Base-by-base conservation (phyloP, 2,888 invertebrate species). In the Heteropelma amictum region DNA sequence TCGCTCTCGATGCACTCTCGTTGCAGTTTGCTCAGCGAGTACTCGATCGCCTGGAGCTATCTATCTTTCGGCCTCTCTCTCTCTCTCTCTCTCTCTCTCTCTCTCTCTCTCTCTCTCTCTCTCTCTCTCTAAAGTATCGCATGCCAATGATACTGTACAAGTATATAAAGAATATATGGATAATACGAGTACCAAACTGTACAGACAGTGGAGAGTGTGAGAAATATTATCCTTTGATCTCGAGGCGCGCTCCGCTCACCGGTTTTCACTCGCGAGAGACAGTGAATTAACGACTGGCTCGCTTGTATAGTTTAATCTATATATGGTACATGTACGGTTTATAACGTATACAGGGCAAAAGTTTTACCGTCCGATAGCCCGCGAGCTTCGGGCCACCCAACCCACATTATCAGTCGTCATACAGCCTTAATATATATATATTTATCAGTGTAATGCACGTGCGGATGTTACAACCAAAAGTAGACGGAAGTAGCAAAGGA, bases 171-270 rank as follows among this genome's bases (percentile, higher is more conserved):
- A 33, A 45, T 47, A 45, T 64, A 60, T 35, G 28, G 7, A 35
- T 33, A 17, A n/a, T n/a, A n/a, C n/a, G n/a, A n/a, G n/a, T 35
- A 30, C 53, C 4, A 53, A 49, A 65, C 28, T 23, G 19, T 73
- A 64, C 54, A 30, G 74, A 70, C 38, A 42, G 53, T 21, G 70
- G 80, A 76, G 83, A 78, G 82, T 84, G 83, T 81, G 84, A 85
- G 84, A 86, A 86, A 84, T 86, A 86, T 86, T 86, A 86, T 86
- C 84, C 85, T 86, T 85, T 84, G 84, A 86, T 86, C 86, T 85
- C 72, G 80, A 78, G 77, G 81, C 61, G 30, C 74, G 70, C 61
- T 58, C 49, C 54, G 71, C 65, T 71, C 71, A 47, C 61, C 81
- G 80, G 79, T 83, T 85, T 85, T 84, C 83, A 84, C 82, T 83